Evolutionary conservation across 2,113 vertebrate species (phyloP), one percentile per base, ranked within the genome.

Genomic region (Burhinus bistriatus): DNA sequence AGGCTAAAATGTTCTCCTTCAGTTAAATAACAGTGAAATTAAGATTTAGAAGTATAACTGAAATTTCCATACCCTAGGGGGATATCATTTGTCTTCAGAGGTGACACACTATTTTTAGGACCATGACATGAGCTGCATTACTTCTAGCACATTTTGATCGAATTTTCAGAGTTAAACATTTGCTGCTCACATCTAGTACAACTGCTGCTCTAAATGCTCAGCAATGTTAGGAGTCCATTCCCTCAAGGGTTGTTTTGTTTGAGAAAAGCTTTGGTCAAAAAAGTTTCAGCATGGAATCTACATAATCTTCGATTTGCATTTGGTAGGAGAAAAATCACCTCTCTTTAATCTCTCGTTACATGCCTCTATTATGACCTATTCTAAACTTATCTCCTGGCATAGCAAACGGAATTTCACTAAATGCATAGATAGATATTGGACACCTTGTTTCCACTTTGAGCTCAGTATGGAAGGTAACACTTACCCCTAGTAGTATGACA

Each of bases 391-490:
- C 96, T 90, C 90, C 96, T 97, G 96, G 96, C 96, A 95, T 79
- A 97, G 96, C 89, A 90, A 92, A 78, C 32, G 96, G 97, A 97
- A 98, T 95, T 77, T 95, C 91, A 97, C 96, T 96, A 97, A 97
- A 92, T 76, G 95, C 97, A 96, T n/a, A 97, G 92, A 97, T 97
- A 97, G 97, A 98, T 95, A 98, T 95, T 91, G 96, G 97, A 97
- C 97, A 96, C 96, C 94, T 96, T 97, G 96, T 97, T 97, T 97
- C 97, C 95, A 98, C 96, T 98, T 97, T 89, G 83, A 97, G 96
- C 96, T 96, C 94, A 84, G 80, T 91, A 90, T 95, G 45, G 96
- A 96, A 97, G 97, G 96, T 96, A 97, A 97, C 95, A 96, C 92
- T 95, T 87, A 96, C 82, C 91, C 95, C 71, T 44, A 83, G 91